Evolutionary conservation across 1,140 invertebrate genomes (phyloP).

Genomic region (Oreohelix idahoensis): DNA sequence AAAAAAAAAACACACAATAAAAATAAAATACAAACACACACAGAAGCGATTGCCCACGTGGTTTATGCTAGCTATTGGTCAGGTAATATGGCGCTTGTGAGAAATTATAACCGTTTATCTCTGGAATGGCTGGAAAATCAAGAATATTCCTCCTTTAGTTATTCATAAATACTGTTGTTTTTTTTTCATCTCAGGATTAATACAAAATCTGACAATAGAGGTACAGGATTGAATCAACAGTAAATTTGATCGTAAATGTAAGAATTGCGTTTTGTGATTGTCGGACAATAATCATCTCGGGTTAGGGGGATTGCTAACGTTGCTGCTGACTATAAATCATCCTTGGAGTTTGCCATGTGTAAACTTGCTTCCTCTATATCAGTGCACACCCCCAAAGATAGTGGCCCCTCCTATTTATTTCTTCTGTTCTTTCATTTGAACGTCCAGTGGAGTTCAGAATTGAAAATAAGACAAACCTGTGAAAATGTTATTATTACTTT

Average conservation of each 20-base stretch:
- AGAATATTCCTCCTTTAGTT: neutral
- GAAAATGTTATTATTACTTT: too few species aligned
- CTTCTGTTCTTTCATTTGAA: too few species aligned
- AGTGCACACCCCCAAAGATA: too few species aligned
- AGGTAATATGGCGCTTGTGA: conserved; percentile 8
- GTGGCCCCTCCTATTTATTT: too few species aligned
- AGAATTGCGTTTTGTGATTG: neutral
- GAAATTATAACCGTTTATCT: conserved; percentile 2
- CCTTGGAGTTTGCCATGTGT: too few species aligned
- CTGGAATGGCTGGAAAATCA: neutral
- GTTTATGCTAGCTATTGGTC: neutral
- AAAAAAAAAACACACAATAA: neutral
- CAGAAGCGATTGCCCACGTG: neutral
- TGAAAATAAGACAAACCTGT: too few species aligned
- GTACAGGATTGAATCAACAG: neutral
- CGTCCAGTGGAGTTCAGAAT: neutral
- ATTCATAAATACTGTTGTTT: neutral
- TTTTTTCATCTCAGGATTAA: neutral
- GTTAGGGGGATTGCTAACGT: too few species aligned
- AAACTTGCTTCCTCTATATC: too few species aligned
- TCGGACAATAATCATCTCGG: too few species aligned
- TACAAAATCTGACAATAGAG: neutral
- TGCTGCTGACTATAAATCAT: too few species aligned
- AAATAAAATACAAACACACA: neutral
- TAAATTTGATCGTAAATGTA: neutral